Percentiles rank a stretch among this genome's conserved stretches.
These are phyloP conservation scores for Mesitornis unicolor DNA, from an alignment of 2,113 vertebrate species.

Conservation along the genomic window DNA sequence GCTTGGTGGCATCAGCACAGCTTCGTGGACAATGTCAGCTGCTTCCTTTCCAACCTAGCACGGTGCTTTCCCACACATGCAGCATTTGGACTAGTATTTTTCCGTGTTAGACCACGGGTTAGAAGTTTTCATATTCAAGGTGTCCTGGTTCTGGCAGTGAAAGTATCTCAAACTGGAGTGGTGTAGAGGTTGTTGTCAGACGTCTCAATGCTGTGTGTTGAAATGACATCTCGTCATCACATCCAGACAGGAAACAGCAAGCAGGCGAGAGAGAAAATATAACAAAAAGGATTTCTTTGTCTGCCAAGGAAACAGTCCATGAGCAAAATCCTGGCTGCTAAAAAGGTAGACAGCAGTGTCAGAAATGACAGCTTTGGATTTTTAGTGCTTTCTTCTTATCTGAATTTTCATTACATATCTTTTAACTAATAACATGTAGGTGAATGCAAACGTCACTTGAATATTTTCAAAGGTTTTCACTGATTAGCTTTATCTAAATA, in stretches of 20 bases:
- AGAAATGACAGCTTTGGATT: neutral
- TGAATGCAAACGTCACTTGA: neutral
- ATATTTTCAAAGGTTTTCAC: neutral
- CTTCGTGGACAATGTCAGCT: neutral
- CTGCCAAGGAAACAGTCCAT: constrained; percentile 26
- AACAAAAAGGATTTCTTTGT: constrained; percentile 25
- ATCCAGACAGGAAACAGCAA: constrained; percentile 49
- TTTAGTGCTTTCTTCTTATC: neutral
- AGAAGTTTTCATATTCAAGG: neutral
- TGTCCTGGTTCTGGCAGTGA: neutral
- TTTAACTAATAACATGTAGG: neutral
- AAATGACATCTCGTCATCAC: constrained; percentile 37
- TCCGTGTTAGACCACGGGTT: neutral
- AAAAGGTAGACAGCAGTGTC: neutral
- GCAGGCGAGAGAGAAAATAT: constrained; percentile 29
- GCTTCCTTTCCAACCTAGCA: accelerated
- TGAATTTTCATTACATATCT: neutral
- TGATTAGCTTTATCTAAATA: neutral
- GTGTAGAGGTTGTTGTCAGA: constrained; percentile 39
- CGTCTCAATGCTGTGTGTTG: neutral
- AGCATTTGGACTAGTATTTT: neutral
- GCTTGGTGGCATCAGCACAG: neutral
- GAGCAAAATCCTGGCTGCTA: constrained; percentile 4
- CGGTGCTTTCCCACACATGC: neutral
- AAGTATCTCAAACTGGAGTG: neutral